Conservation (phyloP, 2,113 vertebrate species). For the Columba janthina region DNA sequence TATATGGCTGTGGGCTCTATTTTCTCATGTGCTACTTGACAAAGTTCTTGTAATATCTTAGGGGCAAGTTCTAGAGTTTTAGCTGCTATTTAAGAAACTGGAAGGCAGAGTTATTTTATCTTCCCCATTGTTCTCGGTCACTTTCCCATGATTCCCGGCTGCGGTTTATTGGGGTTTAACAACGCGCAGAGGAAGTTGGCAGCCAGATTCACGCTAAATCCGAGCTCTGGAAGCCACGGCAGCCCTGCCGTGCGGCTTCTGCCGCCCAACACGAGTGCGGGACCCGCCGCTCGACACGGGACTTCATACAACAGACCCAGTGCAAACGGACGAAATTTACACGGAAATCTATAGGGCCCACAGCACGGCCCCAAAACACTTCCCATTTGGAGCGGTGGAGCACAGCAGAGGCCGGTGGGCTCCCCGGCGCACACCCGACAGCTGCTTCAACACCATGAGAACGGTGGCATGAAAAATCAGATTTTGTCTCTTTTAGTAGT, state of each 20-base stretch:
- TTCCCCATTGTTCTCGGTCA: constrained; percentile 1
- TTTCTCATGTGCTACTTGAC: constrained; percentile 87
- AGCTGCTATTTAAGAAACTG: constrained; percentile 74
- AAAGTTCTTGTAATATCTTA: constrained; percentile 88
- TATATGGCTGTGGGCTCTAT: constrained; percentile 85
- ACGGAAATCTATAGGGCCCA: neutral
- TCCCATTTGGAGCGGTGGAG: neutral
- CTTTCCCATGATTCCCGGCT: neutral
- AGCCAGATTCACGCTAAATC: neutral
- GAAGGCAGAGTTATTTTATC: constrained; percentile 60
- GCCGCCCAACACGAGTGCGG: neutral
- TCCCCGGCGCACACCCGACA: too few relatives aligned
- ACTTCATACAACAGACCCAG: neutral
- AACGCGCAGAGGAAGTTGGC: neutral
- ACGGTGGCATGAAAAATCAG: neutral
- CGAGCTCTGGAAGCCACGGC: neutral
- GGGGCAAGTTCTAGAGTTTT: constrained; percentile 80
- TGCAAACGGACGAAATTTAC: neutral
- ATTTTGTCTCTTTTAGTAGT: neutral
- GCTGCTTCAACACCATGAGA: neutral
- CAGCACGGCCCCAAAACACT: neutral
- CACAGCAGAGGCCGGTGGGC: too few relatives aligned
- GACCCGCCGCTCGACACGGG: neutral
- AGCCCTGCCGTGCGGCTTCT: neutral
- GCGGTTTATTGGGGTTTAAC: neutral